These are phyloP conservation scores for Diabrotica balteata DNA, from an alignment of 2,888 invertebrate species.

Conservation along the genomic window DNA sequence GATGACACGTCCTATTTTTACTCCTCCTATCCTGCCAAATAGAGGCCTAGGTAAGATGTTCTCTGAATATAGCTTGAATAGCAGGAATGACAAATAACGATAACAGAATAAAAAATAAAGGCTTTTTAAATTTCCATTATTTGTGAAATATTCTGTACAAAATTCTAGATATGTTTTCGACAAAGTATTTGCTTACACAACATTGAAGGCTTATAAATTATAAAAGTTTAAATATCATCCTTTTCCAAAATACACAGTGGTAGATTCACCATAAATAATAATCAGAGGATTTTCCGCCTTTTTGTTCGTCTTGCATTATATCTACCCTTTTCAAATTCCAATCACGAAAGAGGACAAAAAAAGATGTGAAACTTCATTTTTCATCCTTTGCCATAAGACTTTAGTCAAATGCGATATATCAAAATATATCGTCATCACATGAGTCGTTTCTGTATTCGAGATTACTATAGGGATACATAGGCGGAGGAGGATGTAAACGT, in stretches of 20 bases:
- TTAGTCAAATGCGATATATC: conserved; percentile 52
- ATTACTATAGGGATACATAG: conserved; percentile 21
- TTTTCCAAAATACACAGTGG: neutral
- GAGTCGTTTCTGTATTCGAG: conserved; percentile 50
- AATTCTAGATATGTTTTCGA: too few relatives aligned
- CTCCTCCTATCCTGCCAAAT: too few relatives aligned
- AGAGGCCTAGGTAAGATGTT: too few relatives aligned
- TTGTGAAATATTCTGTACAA: too few relatives aligned
- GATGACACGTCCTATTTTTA: too few relatives aligned
- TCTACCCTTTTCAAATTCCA: conserved; percentile 40
- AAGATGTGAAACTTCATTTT: conserved; percentile 49
- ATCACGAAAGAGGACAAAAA: conserved; percentile 50
- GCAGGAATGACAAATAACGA: neutral
- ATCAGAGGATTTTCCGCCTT: too few relatives aligned
- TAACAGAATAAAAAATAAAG: neutral
- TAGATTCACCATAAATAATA: too few relatives aligned
- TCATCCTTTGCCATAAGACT: conserved; percentile 45
- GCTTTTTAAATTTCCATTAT: too few relatives aligned
- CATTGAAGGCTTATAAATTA: too few relatives aligned
- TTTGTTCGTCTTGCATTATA: neutral
- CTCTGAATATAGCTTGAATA: neutral
- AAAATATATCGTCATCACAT: conserved; percentile 55
- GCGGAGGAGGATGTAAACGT: neutral
- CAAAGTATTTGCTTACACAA: too few relatives aligned
- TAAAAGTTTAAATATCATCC: too few relatives aligned